Percentiles rank a stretch among this genome's conserved stretches.
Conservation (phyloP, 2,113 vertebrate genomes). For the Hypocryptadius cinnamomeus region DNA sequence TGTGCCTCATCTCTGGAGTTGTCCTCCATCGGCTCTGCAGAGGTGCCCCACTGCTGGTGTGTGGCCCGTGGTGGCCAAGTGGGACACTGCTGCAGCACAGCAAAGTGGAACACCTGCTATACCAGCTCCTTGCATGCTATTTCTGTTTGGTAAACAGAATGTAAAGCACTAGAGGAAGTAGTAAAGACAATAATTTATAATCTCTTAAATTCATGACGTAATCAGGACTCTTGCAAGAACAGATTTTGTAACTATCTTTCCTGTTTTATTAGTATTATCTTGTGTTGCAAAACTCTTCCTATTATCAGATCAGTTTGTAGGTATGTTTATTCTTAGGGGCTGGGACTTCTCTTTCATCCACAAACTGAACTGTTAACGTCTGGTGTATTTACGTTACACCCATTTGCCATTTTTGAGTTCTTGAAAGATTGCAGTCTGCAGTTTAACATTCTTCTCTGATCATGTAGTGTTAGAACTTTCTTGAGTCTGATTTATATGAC, state of each 20-base stretch:
- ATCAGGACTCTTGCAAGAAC: not conserved
- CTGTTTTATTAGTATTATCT: constrained; percentile 27
- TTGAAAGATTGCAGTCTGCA: not conserved
- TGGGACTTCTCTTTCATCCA: not conserved
- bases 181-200: constrained; percentile 15
- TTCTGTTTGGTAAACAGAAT: not conserved
- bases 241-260: constrained; percentile 18
- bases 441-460: not conserved
- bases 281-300: constrained; percentile 8
- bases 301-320: constrained; percentile 19
- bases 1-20: fast-evolving
- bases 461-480: not conserved
- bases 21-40: fast-evolving
- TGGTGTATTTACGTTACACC: not conserved
- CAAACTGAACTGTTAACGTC: not conserved
- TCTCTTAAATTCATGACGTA: not conserved
- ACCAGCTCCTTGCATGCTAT: not conserved
- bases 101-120: not conserved
- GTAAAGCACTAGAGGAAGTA: constrained; percentile 17
- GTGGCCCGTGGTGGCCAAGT: fast-evolving
- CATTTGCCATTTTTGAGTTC: not conserved
- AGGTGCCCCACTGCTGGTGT: not conserved
- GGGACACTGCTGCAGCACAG: not conserved
- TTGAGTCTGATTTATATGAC: not conserved
- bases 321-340: constrained; percentile 25